Base-by-base conservation (phyloP, 1,140 invertebrate species). In the Akabosia matsudoensis region DNA sequence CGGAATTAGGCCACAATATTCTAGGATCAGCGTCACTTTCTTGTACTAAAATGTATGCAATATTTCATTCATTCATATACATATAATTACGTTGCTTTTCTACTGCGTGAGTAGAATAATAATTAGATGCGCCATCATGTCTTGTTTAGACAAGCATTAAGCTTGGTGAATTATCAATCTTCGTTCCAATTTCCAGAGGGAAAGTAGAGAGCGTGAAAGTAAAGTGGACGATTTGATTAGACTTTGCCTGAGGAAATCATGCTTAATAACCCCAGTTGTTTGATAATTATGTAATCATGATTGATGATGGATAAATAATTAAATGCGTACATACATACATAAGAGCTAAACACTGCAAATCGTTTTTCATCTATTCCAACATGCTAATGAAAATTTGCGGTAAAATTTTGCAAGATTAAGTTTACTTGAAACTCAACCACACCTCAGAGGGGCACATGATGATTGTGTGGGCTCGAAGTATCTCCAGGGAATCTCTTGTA, bases 71-170 rank as follows among this genome's bases (percentile, higher is more conserved):
- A 45, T 45, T 45, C 37, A 45, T 18, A 45, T 45, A 45, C 18
- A 45, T 45, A 18, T 45, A 45, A 18, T 10, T 7, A 45, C 18
- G 37, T n/a, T n/a, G 18, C 7, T 45, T 45, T 45, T 45, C 37
- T 45, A 7, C 7, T 7, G 37, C 37, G 18, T 45, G 18, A 45
- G n/a, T n/a, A n/a, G n/a, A n/a, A n/a, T n/a, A 67, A 7, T 67
- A 67, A 31, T 67, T 67, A 67, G 61, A 31, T 67, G 54, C 54
- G 24, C 54, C 24, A 22, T 4, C 54, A 61, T 61, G 54, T n/a
- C 54, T 45, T 61, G 54, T 22, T 22, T 16, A 24, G 14, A 16
- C 14, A 61, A 22, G n/a, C 54, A 22, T 61, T 61, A 22, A 10
- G 45, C 45, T 51, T 22, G 54, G 24, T 24, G 54, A 24, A 61